These are phyloP conservation scores for Prunella himalayana DNA, from an alignment of 2,113 vertebrate genomes.

Conservation along the genomic window DNA sequence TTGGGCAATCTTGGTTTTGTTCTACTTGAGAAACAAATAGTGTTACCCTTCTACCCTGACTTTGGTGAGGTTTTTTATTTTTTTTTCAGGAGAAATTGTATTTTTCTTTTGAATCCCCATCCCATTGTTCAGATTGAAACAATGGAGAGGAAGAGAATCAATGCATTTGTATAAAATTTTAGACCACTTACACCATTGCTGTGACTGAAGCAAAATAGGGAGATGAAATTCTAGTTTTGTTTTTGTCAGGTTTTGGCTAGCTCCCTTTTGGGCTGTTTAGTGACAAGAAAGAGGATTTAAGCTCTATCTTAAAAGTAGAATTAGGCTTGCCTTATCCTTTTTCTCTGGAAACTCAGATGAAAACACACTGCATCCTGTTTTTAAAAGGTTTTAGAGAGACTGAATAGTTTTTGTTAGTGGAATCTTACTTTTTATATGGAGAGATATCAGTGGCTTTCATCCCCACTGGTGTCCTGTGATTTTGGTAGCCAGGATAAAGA, in stretches of 20 bases:
- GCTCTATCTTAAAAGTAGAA: background rate
- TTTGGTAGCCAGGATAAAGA: background rate
- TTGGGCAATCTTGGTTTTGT: background rate
- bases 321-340: background rate
- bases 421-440: background rate
- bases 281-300: background rate
- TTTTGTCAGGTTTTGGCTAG: background rate
- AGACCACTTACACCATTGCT: background rate
- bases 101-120: background rate
- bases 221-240: background rate
- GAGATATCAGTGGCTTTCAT: background rate
- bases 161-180: background rate
- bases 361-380: background rate
- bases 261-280: background rate
- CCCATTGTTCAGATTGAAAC: background rate
- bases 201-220: background rate
- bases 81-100: background rate
- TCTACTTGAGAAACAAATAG: background rate
- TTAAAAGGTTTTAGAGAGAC: background rate
- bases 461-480: background rate
- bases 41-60: background rate
- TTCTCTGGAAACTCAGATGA: background rate
- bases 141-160: background rate
- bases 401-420: background rate
- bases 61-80: background rate